These are phyloP conservation scores for Pachypeltis micranthus DNA, from an alignment of 1,140 invertebrate genomes.

Conservation along the genomic window DNA sequence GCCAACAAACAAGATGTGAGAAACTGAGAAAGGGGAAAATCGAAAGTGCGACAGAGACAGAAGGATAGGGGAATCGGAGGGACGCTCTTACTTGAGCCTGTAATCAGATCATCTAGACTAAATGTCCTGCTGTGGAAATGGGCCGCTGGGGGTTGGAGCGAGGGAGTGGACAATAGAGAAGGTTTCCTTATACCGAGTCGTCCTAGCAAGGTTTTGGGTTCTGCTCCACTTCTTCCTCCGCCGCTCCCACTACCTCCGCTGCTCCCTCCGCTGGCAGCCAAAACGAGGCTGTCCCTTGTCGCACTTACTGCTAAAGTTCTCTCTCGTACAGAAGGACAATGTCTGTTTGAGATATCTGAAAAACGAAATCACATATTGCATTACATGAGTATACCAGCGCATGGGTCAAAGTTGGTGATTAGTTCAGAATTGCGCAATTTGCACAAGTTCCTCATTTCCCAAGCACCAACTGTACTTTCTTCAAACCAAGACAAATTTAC, in stretches of 20 bases:
- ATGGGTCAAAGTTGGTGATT: no score
- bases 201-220: conserved; percentile 46
- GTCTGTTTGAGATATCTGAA: conserved; percentile 8
- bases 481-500: no score
- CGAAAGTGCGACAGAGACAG: not conserved
- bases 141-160: conserved; percentile 42
- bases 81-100: conserved; percentile 52
- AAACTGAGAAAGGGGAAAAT: no score
- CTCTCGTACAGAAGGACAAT: conserved; percentile 7
- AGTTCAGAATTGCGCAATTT: no score
- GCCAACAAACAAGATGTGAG: no score
- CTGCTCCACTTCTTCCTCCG: conserved; percentile 25
- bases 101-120: conserved; percentile 69
- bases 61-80: conserved; percentile 13
- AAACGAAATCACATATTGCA: no score
- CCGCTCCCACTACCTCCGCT: conserved; percentile 17
- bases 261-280: conserved; percentile 3
- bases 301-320: not conserved
- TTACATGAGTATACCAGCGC: no score
- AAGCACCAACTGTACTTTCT: no score
- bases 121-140: conserved; percentile 49
- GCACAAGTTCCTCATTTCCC: no score
- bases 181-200: conserved; percentile 68
- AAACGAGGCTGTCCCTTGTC: not conserved
- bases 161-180: conserved; percentile 48